A percentile compares a stretch with the other conserved stretches of the same genome.
Evolutionary conservation across 2,113 vertebrate genomes (phyloP).

Genomic region (Gnathonemus longibarbis): DNA sequence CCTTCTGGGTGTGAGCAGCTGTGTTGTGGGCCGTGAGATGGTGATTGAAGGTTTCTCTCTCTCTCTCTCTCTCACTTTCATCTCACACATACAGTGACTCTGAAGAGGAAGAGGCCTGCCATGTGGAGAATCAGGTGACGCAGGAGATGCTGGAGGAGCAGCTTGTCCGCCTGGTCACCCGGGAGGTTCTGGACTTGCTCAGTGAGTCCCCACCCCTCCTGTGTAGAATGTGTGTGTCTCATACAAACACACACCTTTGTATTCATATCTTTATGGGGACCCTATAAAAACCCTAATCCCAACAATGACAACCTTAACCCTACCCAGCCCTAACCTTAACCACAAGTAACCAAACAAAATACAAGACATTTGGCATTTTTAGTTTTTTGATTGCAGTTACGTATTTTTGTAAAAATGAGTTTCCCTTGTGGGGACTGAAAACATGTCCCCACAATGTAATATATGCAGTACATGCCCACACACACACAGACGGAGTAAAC

Average conservation of each 20-base stretch:
- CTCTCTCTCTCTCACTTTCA: not conserved
- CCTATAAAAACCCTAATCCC: not conserved
- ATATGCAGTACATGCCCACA: not conserved
- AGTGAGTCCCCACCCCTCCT: constrained; percentile 61
- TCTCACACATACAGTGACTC: constrained; percentile 42
- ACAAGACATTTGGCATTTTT: not conserved
- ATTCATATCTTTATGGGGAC: not conserved
- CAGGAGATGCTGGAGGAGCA: constrained; percentile 94
- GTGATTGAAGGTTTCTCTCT: not conserved
- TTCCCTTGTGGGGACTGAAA: not conserved
- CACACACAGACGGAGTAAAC: not conserved
- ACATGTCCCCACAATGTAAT: not conserved
- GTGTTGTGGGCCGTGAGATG: not conserved
- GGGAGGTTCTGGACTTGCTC: constrained; percentile 89
- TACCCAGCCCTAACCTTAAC: not conserved
- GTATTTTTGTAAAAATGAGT: not conserved
- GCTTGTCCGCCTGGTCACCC: constrained; percentile 78
- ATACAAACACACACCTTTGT: not conserved
- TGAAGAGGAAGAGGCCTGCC: constrained; percentile 66
- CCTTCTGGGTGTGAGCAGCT: not conserved
- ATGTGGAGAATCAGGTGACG: constrained; percentile 81
- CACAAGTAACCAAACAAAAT: not conserved
- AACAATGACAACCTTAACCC: not conserved
- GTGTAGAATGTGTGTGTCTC: not conserved
- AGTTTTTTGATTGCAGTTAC: not conserved